Evolutionary conservation across 2,113 vertebrate genomes (phyloP), one percentile per base, ranked within the genome.

Genomic region (Ophthalmolycus amberensis): DNA sequence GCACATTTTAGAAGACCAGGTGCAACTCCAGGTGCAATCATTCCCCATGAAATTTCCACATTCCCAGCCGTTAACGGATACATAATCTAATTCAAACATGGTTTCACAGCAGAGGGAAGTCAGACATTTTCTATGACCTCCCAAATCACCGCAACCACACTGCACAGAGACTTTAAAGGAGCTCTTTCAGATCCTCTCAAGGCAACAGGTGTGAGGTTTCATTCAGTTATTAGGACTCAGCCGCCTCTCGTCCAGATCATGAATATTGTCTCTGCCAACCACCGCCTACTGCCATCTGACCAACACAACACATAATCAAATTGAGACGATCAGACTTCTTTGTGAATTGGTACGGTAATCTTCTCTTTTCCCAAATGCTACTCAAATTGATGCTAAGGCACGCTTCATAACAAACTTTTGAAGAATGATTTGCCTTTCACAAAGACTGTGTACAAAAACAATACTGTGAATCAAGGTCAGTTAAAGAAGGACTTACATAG

Each of bases 201-300:
- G 44, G 76, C 75, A 73, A 80, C 90, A 85, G 80, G 62, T 90
- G 82, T n/a, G 0, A 68, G 5, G 3, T 65, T 87, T 83, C 34
- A 72, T 82, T 71, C 71, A 71, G 29, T 70, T 52, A 83, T 74
- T 73, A 18, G 25, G 66, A 44, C 50, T 54, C 25, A 37, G 20
- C 22, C 69, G 73, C 62, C 52, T 74, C 65, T 60, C n/a, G 0
- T 56, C 67, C 75, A 67, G 44, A 63, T 73, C 60, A 48, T 54
- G 42, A 75, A 78, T 56, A 50, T n/a, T 50, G 14, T 66, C 62
- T 32, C 32, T 34, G 85, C 85, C 89, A 88, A 9, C 65, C 69
- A n/a, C 65, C 77, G 63, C 85, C 83, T 25, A 65, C 71, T 56
- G 44, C 87, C 88, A 84, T 92, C 86, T 92, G 89, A 84, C 63